A percentile compares a stretch with the other conserved stretches of the same genome.
These are phyloP conservation scores for Oxyura jamaicensis DNA, from an alignment of 2,113 vertebrate genomes.

Conservation along the genomic window DNA sequence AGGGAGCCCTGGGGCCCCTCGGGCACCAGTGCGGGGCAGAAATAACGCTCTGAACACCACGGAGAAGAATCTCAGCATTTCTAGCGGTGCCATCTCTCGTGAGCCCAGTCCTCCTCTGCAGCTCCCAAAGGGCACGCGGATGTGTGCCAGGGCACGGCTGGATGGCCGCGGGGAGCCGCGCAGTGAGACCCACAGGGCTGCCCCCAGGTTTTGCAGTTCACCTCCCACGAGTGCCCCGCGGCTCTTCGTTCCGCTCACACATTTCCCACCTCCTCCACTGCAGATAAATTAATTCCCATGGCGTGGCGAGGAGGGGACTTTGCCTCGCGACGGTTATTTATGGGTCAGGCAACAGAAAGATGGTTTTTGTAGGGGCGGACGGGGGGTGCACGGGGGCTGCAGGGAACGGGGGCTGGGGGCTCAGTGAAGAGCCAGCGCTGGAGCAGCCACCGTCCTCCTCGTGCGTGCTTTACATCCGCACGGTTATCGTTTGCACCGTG, in stretches of 20 bases:
- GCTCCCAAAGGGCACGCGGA: background rate
- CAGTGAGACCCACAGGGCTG: background rate
- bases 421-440: background rate
- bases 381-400: background rate
- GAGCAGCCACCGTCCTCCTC: background rate
- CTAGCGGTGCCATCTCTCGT: background rate
- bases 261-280: background rate
- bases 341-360: background rate
- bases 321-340: background rate
- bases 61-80: background rate
- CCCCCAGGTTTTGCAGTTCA: background rate
- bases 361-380: background rate
- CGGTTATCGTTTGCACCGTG: background rate
- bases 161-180: accelerated
- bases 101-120: background rate
- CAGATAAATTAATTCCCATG: background rate
- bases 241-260: background rate
- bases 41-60: background rate
- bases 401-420: background rate
- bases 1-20: background rate
- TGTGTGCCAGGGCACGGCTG: background rate
- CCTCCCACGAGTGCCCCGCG: background rate
- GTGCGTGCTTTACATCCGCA: background rate
- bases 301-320: background rate
- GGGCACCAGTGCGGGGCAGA: background rate